Conservation (phyloP, 30 jellyfish, hydroid and myxozoan genomes). For the Pseudorhiza aurosa region DNA sequence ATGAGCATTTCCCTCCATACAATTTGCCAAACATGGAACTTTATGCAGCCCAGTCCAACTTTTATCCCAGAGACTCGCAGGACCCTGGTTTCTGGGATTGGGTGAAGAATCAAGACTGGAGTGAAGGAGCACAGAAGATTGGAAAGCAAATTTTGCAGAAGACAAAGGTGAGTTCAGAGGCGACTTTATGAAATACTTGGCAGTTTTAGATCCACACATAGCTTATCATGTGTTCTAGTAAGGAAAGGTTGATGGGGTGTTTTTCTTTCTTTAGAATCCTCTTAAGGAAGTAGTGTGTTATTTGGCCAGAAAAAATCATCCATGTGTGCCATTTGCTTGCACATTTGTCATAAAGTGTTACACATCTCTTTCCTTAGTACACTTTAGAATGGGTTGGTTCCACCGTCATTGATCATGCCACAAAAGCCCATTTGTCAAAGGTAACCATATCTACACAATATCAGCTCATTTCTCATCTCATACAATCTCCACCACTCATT, state of each 20-base stretch:
- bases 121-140: slow-evolving; percentile 72
- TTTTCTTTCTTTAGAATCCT: too few relatives aligned
- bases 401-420: slow-evolving; percentile 39
- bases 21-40: not conserved
- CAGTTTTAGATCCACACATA: too few relatives aligned
- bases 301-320: too few relatives aligned
- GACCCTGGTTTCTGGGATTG: slow-evolving; percentile 78
- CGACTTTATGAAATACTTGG: not conserved
- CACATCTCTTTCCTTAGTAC: slow-evolving; percentile 33
- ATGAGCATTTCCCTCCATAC: not conserved
- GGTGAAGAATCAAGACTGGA: slow-evolving; percentile 74
- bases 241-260: too few relatives aligned
- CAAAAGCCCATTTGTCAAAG: slow-evolving; percentile 31
- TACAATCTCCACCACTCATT: slow-evolving; percentile 11
- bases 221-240: too few relatives aligned
- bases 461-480: not conserved
- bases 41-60: slow-evolving; percentile 7
- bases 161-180: slow-evolving; percentile 53
- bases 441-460: slow-evolving; percentile 23
- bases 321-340: too few relatives aligned
- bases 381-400: slow-evolving; percentile 67
- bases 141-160: slow-evolving; percentile 72
- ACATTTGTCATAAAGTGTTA: not conserved
- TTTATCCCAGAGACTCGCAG: slow-evolving; percentile 15
- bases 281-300: too few relatives aligned